These are phyloP conservation scores for Parasteatoda tepidariorum DNA, from an alignment of 1,140 invertebrate genomes.

Conservation along the genomic window DNA sequence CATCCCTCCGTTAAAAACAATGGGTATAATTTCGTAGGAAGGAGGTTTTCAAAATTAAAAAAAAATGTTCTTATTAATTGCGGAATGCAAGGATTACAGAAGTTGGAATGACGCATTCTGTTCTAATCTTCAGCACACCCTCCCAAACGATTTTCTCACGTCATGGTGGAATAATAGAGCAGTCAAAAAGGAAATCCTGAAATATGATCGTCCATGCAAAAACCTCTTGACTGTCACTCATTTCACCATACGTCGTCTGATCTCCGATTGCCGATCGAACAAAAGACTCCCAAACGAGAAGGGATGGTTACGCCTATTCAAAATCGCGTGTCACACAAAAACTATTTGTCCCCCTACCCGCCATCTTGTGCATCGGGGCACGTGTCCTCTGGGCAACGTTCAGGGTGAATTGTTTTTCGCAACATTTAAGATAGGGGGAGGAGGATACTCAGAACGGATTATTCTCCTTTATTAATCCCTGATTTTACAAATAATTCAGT, in stretches of 20 bases:
- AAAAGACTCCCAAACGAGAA: slow-evolving; percentile 19
- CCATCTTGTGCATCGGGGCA: slow-evolving; percentile 15
- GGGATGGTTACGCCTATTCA: neutral
- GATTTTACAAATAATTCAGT: too few species aligned
- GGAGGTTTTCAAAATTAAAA: too few species aligned
- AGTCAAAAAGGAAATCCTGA: neutral
- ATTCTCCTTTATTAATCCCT: too few species aligned
- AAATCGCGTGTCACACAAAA: neutral
- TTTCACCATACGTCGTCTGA: neutral
- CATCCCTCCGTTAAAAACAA: too few species aligned
- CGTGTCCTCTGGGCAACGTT: slow-evolving; percentile 18
- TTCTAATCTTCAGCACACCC: too few species aligned
- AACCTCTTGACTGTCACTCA: neutral
- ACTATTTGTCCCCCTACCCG: neutral
- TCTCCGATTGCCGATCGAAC: neutral
- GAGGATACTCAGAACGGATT: too few species aligned
- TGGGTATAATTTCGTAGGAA: too few species aligned
- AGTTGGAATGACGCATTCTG: too few species aligned
- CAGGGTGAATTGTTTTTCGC: slow-evolving; percentile 11
- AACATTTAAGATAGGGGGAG: neutral
- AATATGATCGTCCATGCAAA: neutral
- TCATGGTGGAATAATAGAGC: too few species aligned
- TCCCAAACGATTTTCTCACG: too few species aligned
- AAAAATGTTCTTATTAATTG: too few species aligned
- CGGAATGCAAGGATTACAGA: too few species aligned